Evolutionary conservation across 2,888 invertebrate genomes (phyloP).

Genomic region (Tipula vernalis): DNA sequence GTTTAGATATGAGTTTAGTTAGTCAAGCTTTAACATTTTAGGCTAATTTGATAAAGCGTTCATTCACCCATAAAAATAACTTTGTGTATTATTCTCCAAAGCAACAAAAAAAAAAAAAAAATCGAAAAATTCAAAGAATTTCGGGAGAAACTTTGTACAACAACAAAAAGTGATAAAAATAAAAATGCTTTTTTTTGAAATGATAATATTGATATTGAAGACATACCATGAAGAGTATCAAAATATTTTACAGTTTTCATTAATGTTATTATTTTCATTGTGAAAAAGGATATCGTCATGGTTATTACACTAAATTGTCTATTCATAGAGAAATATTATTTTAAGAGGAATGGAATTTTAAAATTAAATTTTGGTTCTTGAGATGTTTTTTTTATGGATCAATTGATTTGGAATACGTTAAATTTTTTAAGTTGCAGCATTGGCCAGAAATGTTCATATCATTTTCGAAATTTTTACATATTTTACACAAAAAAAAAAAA

Average conservation of each 20-base stretch:
- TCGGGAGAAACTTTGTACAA: neutral
- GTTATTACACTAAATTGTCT: neutral
- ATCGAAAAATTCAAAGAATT: neutral
- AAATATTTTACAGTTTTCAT: neutral
- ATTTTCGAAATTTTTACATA: neutral
- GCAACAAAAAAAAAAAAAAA: neutral
- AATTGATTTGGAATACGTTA: neutral
- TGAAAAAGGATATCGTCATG: neutral
- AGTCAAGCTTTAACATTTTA: neutral
- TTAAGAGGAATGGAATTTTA: neutral
- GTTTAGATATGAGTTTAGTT: neutral
- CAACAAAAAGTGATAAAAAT: neutral
- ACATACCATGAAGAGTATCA: neutral
- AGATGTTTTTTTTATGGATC: neutral
- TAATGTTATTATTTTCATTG: neutral
- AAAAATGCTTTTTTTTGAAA: neutral
- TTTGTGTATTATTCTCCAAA: neutral
- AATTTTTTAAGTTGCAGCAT: neutral
- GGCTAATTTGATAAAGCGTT: neutral
- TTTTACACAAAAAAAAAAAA: too few species aligned
- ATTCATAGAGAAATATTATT: neutral
- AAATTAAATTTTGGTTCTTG: neutral
- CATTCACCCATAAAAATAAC: neutral
- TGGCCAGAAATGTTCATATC: neutral
- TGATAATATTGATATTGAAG: neutral